Evolutionary conservation across 2,113 vertebrate species (phyloP), one percentile per base, ranked within the genome.

Genomic region (Microtus montanus): DNA sequence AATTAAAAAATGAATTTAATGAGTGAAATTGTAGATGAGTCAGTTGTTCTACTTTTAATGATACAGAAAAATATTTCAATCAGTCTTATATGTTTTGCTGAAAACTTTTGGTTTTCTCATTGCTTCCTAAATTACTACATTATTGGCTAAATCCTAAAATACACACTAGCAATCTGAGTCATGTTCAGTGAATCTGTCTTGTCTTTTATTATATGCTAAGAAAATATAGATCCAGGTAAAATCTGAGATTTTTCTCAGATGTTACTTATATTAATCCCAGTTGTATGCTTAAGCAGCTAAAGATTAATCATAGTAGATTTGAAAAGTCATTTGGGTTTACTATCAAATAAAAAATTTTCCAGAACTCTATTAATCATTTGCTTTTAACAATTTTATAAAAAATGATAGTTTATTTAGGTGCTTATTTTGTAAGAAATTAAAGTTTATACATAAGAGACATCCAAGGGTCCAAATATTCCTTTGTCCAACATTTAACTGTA

Each of bases 1-100:
- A 75, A 44, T 80, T 86, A 19, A 33, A 92, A 92, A 87, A 4
- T 5, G 41, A 19, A 66, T 70, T 89, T 95, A 95, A 79, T 66
- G 15, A 86, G 20, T 41, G 3, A 79, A 86, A 74, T 1, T 63
- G 33, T 91, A 64, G 92, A 38, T 64, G 92, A 83, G 15, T 0
- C 3, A 64, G 0, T 84, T 73, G 2, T 88, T 90, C 14, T 87
- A n/a, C 92, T 75, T 38, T 88, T n/a, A 82, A 83, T 95, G 14
- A 77, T 19, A 74, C 0, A 2, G 4, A 85, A 79, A 86, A 86
- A 24, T 0, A 41, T 12, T 87, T 71, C 13, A 71, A 83, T 41
- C 26, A 75, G 63, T 38, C 88, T 14, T 19, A 44, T 20, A 19
- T 70, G 22, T 47, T 93, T 47, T 24, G 24, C 35, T 49, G 49